Conservation (phyloP, 2,113 vertebrate genomes). For the Ciconia maguari region DNA sequence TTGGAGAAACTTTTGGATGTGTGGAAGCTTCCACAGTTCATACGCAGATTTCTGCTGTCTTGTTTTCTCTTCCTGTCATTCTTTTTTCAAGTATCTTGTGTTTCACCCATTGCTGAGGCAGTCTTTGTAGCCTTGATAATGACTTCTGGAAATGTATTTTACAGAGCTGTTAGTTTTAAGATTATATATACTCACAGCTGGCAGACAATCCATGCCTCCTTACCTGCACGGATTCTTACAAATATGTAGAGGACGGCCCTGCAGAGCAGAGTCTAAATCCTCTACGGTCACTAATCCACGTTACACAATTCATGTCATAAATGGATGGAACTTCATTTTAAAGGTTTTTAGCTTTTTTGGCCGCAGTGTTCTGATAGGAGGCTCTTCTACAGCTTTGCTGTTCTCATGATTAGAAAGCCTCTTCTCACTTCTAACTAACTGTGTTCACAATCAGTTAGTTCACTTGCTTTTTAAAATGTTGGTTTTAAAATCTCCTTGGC, state of each 20-base stretch:
- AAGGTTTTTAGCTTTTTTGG: neutral
- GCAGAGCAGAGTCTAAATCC: neutral
- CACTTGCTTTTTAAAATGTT: neutral
- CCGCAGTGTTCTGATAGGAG: neutral
- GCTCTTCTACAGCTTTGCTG: neutral
- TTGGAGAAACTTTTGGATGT: neutral
- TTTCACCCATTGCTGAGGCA: neutral
- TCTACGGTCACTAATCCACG: neutral
- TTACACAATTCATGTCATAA: neutral
- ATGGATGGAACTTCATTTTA: neutral
- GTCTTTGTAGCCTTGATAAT: neutral
- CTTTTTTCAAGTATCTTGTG: neutral
- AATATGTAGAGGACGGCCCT: neutral
- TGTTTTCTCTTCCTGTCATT: neutral
- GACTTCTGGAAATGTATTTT: neutral
- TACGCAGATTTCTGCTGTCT: neutral
- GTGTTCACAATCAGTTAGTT: neutral
- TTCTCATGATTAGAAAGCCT: neutral
- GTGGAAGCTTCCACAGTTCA: neutral
- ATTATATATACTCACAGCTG: neutral
- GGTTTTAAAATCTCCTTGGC: neutral
- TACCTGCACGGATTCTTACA: neutral
- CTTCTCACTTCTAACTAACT: neutral
- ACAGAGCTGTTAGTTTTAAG: neutral
- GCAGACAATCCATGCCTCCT: neutral